Evolutionary conservation across 2,797 vertebrate genomes (phyloP).

Genomic region (Bovichtus variegatus): DNA sequence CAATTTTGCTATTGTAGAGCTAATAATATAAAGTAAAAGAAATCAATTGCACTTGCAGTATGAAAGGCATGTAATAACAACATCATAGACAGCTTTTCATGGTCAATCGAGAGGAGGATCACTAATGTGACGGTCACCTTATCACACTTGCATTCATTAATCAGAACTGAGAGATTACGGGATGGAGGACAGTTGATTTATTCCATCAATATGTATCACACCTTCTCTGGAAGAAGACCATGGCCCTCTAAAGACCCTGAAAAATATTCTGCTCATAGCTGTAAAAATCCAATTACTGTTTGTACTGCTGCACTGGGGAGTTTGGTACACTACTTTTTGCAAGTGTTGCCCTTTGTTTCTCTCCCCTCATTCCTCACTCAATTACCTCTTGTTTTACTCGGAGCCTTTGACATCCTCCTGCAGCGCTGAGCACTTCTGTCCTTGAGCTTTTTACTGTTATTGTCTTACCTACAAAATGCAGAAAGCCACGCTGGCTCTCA

Average conservation of each 20-base stretch:
- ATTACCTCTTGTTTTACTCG: slow-evolving; percentile 16
- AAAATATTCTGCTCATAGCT: slow-evolving; percentile 14
- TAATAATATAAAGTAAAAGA: neutral
- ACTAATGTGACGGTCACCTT: slow-evolving; percentile 23
- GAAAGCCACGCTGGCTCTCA: slow-evolving; percentile 5
- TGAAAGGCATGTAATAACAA: slow-evolving; percentile 1
- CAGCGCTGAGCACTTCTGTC: slow-evolving; percentile 47
- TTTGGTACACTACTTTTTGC: slow-evolving; percentile 33
- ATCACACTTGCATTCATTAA: slow-evolving; percentile 38
- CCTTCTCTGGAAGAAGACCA: neutral
- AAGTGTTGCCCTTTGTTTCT: slow-evolving; percentile 30
- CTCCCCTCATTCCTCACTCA: slow-evolving; percentile 19
- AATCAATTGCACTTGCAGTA: slow-evolving; percentile 29
- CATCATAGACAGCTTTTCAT: neutral
- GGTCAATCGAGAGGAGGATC: slow-evolving; percentile 12
- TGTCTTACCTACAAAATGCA: slow-evolving; percentile 33
- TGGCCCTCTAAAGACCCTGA: neutral
- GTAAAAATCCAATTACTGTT: slow-evolving; percentile 20
- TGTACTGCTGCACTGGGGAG: slow-evolving; percentile 5
- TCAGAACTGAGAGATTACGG: slow-evolving; percentile 34
- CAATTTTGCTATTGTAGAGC: neutral
- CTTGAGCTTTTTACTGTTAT: slow-evolving; percentile 42
- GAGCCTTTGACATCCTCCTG: slow-evolving; percentile 29
- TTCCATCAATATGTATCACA: slow-evolving; percentile 16
- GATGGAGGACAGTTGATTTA: slow-evolving; percentile 17